Evolutionary conservation across 37 sponge, comb jelly and placozoan species (phyloP).

Genomic region (Chondrilla cf. caribensis): DNA sequence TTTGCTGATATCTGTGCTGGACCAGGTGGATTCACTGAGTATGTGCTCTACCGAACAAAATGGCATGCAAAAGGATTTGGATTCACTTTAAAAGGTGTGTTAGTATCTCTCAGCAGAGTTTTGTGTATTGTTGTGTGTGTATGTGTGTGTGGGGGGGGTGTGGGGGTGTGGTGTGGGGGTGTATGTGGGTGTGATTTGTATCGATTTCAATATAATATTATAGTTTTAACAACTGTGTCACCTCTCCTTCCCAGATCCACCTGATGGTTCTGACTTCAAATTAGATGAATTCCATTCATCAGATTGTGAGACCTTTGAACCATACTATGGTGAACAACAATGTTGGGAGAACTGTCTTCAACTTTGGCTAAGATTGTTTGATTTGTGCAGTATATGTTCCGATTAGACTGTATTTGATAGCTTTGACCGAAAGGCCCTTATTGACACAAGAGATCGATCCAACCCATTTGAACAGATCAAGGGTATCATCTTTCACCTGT

Average conservation of each 20-base stretch:
- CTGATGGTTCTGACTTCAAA: slow-evolving; percentile 87
- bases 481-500: slow-evolving; percentile 76
- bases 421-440: slow-evolving; percentile 70
- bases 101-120: neutral
- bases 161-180: too few species aligned
- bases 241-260: slow-evolving; percentile 42
- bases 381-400: too few species aligned
- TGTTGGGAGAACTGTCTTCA: too few species aligned
- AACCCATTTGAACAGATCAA: slow-evolving; percentile 95
- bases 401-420: slow-evolving; percentile 72
- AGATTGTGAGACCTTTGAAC: slow-evolving; percentile 95
- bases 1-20: slow-evolving; percentile 99
- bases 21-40: slow-evolving; percentile 99
- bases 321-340: slow-evolving; percentile 83
- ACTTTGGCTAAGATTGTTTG: too few species aligned
- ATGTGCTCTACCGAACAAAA: slow-evolving; percentile 83
- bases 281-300: slow-evolving; percentile 82
- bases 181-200: too few species aligned
- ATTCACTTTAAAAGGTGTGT: slow-evolving; percentile 81
- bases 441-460: slow-evolving; percentile 77
- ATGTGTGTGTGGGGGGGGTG: too few species aligned
- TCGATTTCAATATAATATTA: too few species aligned
- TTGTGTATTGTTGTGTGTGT: neutral
- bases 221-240: too few species aligned
- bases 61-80: slow-evolving; percentile 99